Base-by-base conservation (phyloP, 2,797 vertebrate species). In the Paedocypris micromegethes region DNA sequence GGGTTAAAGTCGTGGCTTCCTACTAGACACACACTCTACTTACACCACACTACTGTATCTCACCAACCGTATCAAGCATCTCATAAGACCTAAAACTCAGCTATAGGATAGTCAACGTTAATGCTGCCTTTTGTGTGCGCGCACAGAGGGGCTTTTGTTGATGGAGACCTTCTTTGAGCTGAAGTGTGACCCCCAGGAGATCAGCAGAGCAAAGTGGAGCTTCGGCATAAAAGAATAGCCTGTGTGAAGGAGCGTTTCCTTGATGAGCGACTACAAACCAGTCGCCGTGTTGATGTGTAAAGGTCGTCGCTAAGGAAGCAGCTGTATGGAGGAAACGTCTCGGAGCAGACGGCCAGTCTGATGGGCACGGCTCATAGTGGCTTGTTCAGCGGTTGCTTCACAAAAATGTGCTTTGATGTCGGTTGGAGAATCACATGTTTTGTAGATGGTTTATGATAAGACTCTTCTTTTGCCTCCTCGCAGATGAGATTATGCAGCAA, bases 401-500 rank as follows among this genome's bases (percentile, higher is more conserved):
- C 3, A 5, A 5, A 49, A 56, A 55, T n/a, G 37, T 53, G 9
- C 38, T 49, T 46, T 56, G 23, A 23, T 23, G 23, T 1, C 23
- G 23, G 23, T 9, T 2, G 43, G 41, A 42, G 44, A 45, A 50
- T 23, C 38, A 44, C 47, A 8, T 8, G 5, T 41, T 43, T 57
- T 43, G 47, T 52, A 9, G 4, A 3, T 9, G 50, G 48, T 46
- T 55, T 61, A 58, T 44, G 4, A 45, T 3, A 9, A 45, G 6
- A 5, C 9, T 52, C 43, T 45, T 66, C 7, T 42, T 40, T 45
- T 65, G 48, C 65, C 39, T 66, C 44, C 48, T 63, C 79, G 5
- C 88, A 98, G 94, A 96, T 92, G 94, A 96, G 88, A 97, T 97
- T 79, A 96, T 97, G 94, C 95, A 98, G 84, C 94, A 96, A 88